Base-by-base conservation (phyloP, 1,140 invertebrate genomes). In the Centruroides vittatus region DNA sequence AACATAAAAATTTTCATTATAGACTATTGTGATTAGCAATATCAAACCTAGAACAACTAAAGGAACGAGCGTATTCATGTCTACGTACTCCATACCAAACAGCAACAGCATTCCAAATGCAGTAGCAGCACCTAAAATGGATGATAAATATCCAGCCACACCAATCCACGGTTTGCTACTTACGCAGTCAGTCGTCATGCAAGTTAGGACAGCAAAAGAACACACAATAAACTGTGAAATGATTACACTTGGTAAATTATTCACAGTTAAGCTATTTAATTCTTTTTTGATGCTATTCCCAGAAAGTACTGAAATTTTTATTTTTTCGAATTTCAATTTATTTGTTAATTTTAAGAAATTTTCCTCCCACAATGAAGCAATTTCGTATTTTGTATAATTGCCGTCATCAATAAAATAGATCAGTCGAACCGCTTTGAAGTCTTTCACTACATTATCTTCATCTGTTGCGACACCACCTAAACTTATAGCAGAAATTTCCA, bases 11-110 rank as follows among this genome's bases (percentile, higher is more conserved):
- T 23, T 23, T 23, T 23, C 23, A 23, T 23, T 23, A 23, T 23
- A 23, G 23, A 23, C 23, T 23, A 23, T 23, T 23, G 23, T 23
- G 23, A 23, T 23, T 23, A 23, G 23, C 23, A 23, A 23, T 23
- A 23, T 23, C 23, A 23, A 23, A 95, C 92, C 91, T 63, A 95
- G 85, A 83, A 94, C 91, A 51, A 96, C 80, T 70, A 95, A 94
- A 6, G 92, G 92, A 3, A 91, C 91, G 0, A 91, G 89, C 58
- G 94, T 80, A 74, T 94, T 93, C 61, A 96, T 89, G n/a, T 89
- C 90, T 67, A 95, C 95, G 73, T 95, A 96, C 62, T 89, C 85
- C 47, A 93, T 82, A 6, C 89, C 90, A 54, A 85, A 78, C 74
- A 94, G 93, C 72, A 92, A 86, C 61, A 91, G 86, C 54, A 90